A percentile compares a stretch with the other conserved stretches of the same genome.
Evolutionary conservation across 2,888 invertebrate species (phyloP).

Genomic region (Melangyna quadrimaculata): DNA sequence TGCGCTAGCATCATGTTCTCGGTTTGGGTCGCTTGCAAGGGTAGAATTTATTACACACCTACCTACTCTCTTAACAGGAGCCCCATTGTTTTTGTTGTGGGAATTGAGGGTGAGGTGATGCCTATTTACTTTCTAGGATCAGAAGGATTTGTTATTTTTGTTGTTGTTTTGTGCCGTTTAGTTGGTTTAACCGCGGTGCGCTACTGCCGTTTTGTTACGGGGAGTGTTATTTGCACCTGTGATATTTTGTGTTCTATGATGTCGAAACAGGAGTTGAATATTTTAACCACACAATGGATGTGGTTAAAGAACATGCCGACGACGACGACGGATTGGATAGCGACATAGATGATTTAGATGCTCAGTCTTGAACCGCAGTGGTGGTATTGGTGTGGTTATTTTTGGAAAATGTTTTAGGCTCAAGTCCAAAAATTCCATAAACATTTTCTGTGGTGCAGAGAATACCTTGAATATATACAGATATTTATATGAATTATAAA

Average conservation of each 20-base stretch:
- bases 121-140: constrained; percentile 55
- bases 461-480: background rate
- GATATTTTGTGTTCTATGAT: constrained; percentile 43
- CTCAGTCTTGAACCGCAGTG: background rate
- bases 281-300: constrained; percentile 50
- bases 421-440: background rate
- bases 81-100: constrained; percentile 33
- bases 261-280: constrained; percentile 58
- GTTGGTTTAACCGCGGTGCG: constrained; percentile 53
- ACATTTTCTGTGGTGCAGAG: background rate
- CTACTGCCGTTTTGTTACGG: constrained; percentile 28
- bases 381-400: constrained; percentile 28
- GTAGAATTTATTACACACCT: constrained; percentile 60
- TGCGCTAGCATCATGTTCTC: background rate
- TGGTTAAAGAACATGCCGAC: constrained; percentile 20
- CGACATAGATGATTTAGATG: constrained; percentile 28
- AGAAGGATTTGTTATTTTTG: constrained; percentile 30
- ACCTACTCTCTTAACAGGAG: constrained; percentile 6
- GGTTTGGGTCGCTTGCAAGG: constrained; percentile 16
- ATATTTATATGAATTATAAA: background rate
- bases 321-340: background rate
- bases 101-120: constrained; percentile 45
- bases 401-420: constrained; percentile 14
- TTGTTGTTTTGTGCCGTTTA: constrained; percentile 19
- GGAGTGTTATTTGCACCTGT: constrained; percentile 65